These are phyloP conservation scores for Nesogale talazaci DNA, from an alignment of 2,113 vertebrate genomes.

Conservation along the genomic window DNA sequence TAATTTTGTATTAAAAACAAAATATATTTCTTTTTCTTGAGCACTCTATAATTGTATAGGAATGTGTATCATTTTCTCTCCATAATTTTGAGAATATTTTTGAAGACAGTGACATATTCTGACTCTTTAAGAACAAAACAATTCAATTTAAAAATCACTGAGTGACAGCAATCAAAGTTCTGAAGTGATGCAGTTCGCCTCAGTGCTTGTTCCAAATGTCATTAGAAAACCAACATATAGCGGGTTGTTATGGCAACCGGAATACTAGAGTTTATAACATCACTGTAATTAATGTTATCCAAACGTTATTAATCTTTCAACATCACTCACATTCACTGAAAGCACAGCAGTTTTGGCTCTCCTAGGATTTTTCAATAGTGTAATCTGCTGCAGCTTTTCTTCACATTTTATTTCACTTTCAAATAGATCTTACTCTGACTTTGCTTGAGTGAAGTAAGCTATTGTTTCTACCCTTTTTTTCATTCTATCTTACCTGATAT, in stretches of 20 bases:
- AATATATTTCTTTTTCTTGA: slow-evolving; percentile 56
- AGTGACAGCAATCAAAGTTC: slow-evolving; percentile 70
- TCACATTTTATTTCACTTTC: slow-evolving; percentile 62
- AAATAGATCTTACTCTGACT: slow-evolving; percentile 56
- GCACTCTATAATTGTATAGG: slow-evolving; percentile 60
- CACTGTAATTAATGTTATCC: slow-evolving; percentile 85
- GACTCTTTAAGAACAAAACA: slow-evolving; percentile 75
- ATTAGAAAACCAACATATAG: slow-evolving; percentile 80
- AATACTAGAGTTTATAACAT: slow-evolving; percentile 76
- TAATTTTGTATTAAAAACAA: slow-evolving; percentile 58
- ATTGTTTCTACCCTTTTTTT: slow-evolving; percentile 63
- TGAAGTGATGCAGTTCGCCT: slow-evolving; percentile 72
- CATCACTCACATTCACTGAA: slow-evolving; percentile 75
- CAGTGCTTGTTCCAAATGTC: slow-evolving; percentile 77
- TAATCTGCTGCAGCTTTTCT: slow-evolving; percentile 60
- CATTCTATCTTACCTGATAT: slow-evolving; percentile 50
- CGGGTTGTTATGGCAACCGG: slow-evolving; percentile 83
- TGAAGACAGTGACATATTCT: slow-evolving; percentile 74
- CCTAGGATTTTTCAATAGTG: slow-evolving; percentile 68
- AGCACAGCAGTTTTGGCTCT: slow-evolving; percentile 75
- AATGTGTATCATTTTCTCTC: slow-evolving; percentile 63
- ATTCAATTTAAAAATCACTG: slow-evolving; percentile 78
- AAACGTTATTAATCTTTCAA: slow-evolving; percentile 84
- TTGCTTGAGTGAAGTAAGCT: slow-evolving; percentile 60
- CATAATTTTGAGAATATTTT: slow-evolving; percentile 71